Percentiles rank a stretch among this genome's conserved stretches.
phyloP scores from a whole-genome alignment of 2,888 invertebrate species.

The Hirtodrosophila cameraria region DNA sequence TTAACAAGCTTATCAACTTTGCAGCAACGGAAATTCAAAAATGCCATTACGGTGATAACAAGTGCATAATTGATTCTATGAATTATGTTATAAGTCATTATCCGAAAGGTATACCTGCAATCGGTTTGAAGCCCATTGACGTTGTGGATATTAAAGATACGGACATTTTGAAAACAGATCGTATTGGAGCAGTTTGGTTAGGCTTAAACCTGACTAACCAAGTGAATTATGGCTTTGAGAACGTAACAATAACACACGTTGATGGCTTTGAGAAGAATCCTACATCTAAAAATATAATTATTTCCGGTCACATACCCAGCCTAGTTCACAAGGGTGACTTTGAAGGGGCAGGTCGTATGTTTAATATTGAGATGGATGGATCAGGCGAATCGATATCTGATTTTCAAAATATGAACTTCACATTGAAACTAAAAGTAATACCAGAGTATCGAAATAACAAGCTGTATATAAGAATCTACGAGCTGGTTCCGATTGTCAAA shows the following conservation, averaged over 20 bases:
- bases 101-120: slow-evolving; percentile 44
- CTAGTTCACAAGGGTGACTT: slow-evolving; percentile 52
- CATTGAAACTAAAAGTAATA: slow-evolving; percentile 47
- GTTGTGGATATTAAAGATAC: slow-evolving; percentile 36
- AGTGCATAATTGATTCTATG: slow-evolving; percentile 39
- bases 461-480: slow-evolving; percentile 52
- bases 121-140: slow-evolving; percentile 51
- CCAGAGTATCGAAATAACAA: slow-evolving; percentile 57
- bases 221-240: slow-evolving; percentile 59
- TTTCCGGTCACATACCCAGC: slow-evolving; percentile 56
- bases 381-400: slow-evolving; percentile 42
- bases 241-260: slow-evolving; percentile 50
- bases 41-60: slow-evolving; percentile 44
- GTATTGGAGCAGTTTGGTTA: slow-evolving; percentile 10
- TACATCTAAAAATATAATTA: slow-evolving; percentile 17
- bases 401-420: slow-evolving; percentile 54
- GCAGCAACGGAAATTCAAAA: slow-evolving; percentile 44
- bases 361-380: slow-evolving; percentile 17
- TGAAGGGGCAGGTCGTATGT: slow-evolving; percentile 14
- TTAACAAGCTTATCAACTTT: no score
- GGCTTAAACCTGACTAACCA: slow-evolving; percentile 29
- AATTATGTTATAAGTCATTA: slow-evolving; percentile 43
- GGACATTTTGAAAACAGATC: slow-evolving; percentile 7
- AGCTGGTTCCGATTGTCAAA: slow-evolving; percentile 35
- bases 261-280: slow-evolving; percentile 60